Conservation (phyloP, 2,113 vertebrate genomes). For the Siniperca chuatsi region DNA sequence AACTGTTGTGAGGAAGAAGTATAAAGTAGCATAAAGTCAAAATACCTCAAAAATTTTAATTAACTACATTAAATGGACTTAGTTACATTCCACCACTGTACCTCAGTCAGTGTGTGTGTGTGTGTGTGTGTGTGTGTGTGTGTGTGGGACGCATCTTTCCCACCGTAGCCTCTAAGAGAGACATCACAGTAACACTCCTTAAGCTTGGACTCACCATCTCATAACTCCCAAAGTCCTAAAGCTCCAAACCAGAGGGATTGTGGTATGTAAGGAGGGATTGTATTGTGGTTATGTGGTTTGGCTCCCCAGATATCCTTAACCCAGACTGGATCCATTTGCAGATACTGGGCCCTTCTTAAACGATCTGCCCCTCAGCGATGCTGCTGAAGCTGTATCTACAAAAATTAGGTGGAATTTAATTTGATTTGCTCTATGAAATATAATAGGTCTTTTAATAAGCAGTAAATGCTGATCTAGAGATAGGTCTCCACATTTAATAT, state of each 20-base stretch:
- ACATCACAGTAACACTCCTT: conserved; percentile 29
- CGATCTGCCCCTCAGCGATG: conserved; percentile 19
- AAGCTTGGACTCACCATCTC: conserved; percentile 49
- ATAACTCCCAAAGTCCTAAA: conserved; percentile 58
- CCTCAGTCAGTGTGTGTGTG: not conserved
- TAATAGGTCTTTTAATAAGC: conserved; percentile 56
- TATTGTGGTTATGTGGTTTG: conserved; percentile 26
- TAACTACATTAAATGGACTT: not conserved
- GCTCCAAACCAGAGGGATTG: conserved; percentile 37
- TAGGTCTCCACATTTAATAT: conserved; percentile 12
- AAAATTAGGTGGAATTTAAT: conserved; percentile 41
- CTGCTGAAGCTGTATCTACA: not conserved
- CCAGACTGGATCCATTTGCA: conserved; percentile 31
- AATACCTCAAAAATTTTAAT: not conserved
- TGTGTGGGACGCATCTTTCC: conserved; percentile 40
- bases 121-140: conserved; percentile 2
- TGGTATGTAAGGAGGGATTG: conserved; percentile 32
- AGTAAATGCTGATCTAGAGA: conserved; percentile 39
- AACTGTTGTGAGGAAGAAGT: not conserved
- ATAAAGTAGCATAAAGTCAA: not conserved
- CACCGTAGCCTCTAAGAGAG: conserved; percentile 35
- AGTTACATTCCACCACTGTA: not conserved
- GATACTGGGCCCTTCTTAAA: conserved; percentile 12
- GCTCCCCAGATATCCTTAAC: conserved; percentile 34
- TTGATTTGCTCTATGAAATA: conserved; percentile 49